phyloP scores from a whole-genome alignment of 2,797 vertebrate genomes.

The Pipistrellus kuhlii region DNA sequence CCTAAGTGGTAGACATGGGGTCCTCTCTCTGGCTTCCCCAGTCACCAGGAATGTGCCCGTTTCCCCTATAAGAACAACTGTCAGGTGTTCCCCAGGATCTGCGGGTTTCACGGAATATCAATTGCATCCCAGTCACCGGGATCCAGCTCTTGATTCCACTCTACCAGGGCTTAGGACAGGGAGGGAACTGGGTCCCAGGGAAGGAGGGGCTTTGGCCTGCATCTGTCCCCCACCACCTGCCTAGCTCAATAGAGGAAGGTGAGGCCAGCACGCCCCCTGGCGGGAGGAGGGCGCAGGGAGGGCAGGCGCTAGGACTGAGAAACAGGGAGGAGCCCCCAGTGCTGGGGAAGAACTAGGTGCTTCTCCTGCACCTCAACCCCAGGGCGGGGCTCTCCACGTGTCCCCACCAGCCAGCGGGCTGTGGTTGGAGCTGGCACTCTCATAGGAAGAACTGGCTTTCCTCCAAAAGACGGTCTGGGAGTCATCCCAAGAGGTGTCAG shows the following conservation, averaged over 20 bases:
- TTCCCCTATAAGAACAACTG: background rate
- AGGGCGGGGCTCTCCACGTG: background rate
- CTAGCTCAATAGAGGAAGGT: background rate
- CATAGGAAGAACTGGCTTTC: background rate
- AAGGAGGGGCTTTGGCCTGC: background rate
- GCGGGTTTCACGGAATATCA: background rate
- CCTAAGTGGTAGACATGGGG: no score
- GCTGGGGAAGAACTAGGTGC: background rate
- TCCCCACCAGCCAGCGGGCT: background rate
- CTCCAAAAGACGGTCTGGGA: background rate
- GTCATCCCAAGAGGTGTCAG: background rate
- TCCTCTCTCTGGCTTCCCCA: background rate
- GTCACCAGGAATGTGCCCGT: background rate
- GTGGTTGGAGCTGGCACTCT: background rate
- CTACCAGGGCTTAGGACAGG: accelerated
- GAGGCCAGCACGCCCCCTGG: background rate
- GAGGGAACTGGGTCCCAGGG: background rate
- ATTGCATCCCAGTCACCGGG: background rate
- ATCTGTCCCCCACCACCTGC: background rate
- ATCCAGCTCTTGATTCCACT: background rate
- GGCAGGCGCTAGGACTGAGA: accelerated
- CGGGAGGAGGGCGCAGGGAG: accelerated
- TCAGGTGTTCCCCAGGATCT: background rate
- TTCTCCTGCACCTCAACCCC: background rate
- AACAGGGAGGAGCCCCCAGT: accelerated